These are phyloP conservation scores for Heliconius ethilla DNA, from an alignment of 2,888 invertebrate species.

Conservation along the genomic window DNA sequence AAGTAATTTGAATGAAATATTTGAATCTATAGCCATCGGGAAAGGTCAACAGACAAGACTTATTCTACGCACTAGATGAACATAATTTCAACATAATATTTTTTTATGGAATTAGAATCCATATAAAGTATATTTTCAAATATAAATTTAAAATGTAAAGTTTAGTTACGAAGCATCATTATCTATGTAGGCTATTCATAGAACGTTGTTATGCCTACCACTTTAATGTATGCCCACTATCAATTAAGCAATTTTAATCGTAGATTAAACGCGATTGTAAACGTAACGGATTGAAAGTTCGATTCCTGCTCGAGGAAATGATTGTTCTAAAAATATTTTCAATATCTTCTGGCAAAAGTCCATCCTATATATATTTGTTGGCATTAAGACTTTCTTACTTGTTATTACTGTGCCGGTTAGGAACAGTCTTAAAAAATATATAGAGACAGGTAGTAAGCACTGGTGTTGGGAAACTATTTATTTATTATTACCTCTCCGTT, in stretches of 20 bases:
- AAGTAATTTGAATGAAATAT: too few relatives aligned
- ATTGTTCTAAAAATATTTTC: background rate
- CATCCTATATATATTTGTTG: background rate
- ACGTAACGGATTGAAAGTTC: background rate
- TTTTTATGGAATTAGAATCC: too few relatives aligned
- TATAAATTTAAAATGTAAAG: conserved; percentile 1
- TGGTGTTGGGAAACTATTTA: too few relatives aligned
- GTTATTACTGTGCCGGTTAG: background rate
- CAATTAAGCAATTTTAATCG: background rate
- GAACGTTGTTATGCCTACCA: background rate
- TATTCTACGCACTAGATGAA: too few relatives aligned
- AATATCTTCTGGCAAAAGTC: background rate
- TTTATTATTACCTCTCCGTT: too few relatives aligned
- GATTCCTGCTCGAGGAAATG: background rate
- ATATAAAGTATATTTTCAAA: background rate
- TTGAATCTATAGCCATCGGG: too few relatives aligned
- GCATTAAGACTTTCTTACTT: background rate
- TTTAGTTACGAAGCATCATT: background rate
- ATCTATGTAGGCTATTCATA: conserved; percentile 9
- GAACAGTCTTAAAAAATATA: background rate
- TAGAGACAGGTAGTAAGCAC: background rate
- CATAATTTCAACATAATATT: too few relatives aligned
- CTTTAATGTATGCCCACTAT: background rate
- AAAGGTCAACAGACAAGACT: too few relatives aligned
- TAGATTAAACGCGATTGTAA: background rate